Conservation (phyloP, 2,113 vertebrate genomes). For the Xiphophorus hellerii region DNA sequence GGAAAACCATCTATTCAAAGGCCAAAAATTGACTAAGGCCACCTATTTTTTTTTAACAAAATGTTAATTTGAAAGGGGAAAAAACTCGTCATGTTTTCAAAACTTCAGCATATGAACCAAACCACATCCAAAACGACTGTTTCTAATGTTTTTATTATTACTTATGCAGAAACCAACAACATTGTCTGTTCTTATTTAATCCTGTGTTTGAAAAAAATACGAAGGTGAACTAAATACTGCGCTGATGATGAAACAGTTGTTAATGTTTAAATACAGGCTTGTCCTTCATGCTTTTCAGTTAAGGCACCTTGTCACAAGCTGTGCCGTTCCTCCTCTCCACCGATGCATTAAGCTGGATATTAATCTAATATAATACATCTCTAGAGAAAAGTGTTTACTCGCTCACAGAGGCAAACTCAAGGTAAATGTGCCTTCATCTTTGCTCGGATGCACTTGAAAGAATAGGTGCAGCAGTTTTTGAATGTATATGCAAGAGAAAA, state of each 20-base stretch:
- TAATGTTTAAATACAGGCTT: conserved; percentile 18
- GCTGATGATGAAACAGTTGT: neutral
- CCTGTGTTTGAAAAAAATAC: neutral
- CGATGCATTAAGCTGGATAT: conserved; percentile 33
- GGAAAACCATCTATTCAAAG: too few relatives aligned
- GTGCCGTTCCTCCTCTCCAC: neutral
- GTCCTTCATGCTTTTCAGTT: conserved; percentile 18
- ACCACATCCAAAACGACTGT: neutral
- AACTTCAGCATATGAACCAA: neutral
- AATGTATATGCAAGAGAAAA: conserved; percentile 44
- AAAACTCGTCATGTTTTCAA: too few relatives aligned
- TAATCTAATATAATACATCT: conserved; percentile 39
- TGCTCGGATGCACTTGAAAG: conserved; percentile 25
- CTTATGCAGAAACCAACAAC: neutral
- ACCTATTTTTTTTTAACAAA: too few relatives aligned
- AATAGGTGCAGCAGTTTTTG: conserved; percentile 18
- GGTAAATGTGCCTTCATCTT: conserved; percentile 31
- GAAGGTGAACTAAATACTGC: neutral
- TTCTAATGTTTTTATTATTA: neutral
- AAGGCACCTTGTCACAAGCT: conserved; percentile 7
- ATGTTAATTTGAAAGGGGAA: too few relatives aligned
- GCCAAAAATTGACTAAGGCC: too few relatives aligned
- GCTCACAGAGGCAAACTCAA: conserved; percentile 22
- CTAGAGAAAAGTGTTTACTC: conserved; percentile 33
- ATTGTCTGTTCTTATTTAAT: neutral